Base-by-base conservation (phyloP, 1,140 invertebrate species). In the Forficula auricularia region DNA sequence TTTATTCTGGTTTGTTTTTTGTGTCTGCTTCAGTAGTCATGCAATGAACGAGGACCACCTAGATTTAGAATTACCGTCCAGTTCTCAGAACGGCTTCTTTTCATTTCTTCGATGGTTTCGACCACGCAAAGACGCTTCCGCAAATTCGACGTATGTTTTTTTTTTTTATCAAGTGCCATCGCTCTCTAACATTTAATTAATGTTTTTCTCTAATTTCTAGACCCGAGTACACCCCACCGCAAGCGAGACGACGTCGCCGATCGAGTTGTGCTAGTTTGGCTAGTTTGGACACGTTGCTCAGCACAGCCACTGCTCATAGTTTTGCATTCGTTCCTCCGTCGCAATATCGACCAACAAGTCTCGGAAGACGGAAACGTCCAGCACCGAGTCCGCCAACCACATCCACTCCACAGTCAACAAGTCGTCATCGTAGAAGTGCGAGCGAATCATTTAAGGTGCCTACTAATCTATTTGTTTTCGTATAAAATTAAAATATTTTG, bases 241-340 rank as follows among this genome's bases (percentile, higher is more conserved):
- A 27, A 10, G 46, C 36, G 45, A 46, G 15, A 48, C 49, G 20
- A 33, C 37, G n/a, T 47, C 41, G 36, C 49, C 38, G 22, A 6
- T 40, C 18, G 8, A 32, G 50, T 19, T 42, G 54, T 27, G 64
- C 64, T 16, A 72, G 71, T 50, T 62, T 55, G 37, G 68, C 66
- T 16, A 74, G 72, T 52, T 58, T 72, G 36, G 64, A 66, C 51
- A 72, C 70, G 2, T 56, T 67, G 15, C 67, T 73, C 49, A 81
- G 78, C 50, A 78, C 73, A 13, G 69, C 76, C 13, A 79, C 77
- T 0, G 74, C 73, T 0, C 71, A 66, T 6, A 80, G 77, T 50
- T 82, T 83, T 55, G 70, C 76, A 6, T 82, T 77, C 53, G 56
- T 76, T 38, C 56, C 65, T n/a, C 68, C 72, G 3, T 55, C 58